Evolutionary conservation across 2,888 invertebrate genomes (phyloP).

Genomic region (Apeira syringaria): DNA sequence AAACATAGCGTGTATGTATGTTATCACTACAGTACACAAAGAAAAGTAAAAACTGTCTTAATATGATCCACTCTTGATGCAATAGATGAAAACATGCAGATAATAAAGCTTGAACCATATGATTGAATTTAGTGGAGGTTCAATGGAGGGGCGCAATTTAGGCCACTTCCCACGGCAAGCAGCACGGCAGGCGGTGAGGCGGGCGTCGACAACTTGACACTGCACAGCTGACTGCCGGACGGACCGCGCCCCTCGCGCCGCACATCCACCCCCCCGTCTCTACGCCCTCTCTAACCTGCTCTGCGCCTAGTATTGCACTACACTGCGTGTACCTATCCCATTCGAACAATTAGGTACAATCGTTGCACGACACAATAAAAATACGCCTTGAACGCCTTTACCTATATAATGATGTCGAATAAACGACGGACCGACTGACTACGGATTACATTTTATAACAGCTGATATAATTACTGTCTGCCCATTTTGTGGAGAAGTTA

Average conservation of each 20-base stretch:
- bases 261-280: conserved; percentile 39
- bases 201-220: conserved; percentile 61
- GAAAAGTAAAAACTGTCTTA: conserved; percentile 8
- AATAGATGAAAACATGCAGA: not conserved
- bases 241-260: conserved; percentile 49
- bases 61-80: conserved; percentile 1
- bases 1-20: conserved; percentile 26
- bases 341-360: conserved; percentile 30
- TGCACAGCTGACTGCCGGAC: conserved; percentile 80
- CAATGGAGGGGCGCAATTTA: conserved; percentile 64
- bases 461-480: conserved; percentile 2
- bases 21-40: conserved; percentile 25
- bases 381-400: conserved; percentile 13
- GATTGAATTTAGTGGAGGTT: conserved; percentile 35
- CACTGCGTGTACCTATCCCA: conserved; percentile 33
- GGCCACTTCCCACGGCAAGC: conserved; percentile 71
- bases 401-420: too few species aligned
- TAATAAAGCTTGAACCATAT: conserved; percentile 12
- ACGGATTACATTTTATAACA: conserved; percentile 1
- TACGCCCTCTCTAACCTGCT: conserved; percentile 51
- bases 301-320: conserved; percentile 51
- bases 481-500: not conserved
- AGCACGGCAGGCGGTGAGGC: conserved; percentile 47
- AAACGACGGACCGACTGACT: not conserved
- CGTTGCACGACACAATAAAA: too few species aligned